Conservation (phyloP, 2,888 invertebrate genomes). For the Anarsia innoxiella region DNA sequence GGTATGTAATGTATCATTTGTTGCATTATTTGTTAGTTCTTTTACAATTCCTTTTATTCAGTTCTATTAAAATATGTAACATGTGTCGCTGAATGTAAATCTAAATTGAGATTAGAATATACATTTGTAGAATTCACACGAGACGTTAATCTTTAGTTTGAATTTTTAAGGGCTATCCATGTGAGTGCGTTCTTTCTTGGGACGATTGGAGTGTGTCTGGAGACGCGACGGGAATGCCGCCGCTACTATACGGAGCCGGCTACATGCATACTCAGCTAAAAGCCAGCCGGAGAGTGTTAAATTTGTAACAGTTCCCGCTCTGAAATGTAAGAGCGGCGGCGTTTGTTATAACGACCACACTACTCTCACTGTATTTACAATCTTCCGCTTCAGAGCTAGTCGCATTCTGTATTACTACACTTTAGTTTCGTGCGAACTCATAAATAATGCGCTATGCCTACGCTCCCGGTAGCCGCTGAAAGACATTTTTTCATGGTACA, state of each 20-base stretch:
- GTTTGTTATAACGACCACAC: conserved; percentile 21
- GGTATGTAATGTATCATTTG: no score
- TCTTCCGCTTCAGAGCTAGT: conserved; percentile 13
- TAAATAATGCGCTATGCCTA: conserved; percentile 37
- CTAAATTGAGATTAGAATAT: no score
- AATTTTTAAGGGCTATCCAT: conserved; percentile 24
- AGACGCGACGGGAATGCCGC: neutral
- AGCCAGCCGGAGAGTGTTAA: conserved; percentile 34
- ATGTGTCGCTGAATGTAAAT: no score
- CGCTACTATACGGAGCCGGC: neutral
- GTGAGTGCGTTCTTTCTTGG: conserved; percentile 13
- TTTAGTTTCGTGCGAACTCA: conserved; percentile 29
- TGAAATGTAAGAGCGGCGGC: conserved; percentile 20
- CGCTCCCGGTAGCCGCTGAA: conserved; percentile 37
- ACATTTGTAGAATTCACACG: no score
- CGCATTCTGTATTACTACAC: conserved; percentile 20
- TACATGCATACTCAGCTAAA: conserved; percentile 21
- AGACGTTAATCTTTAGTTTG: conserved; percentile 18
- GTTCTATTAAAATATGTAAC: no score
- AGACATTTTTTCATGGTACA: conserved; percentile 44
- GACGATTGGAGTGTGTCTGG: conserved; percentile 14
- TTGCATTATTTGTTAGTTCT: no score
- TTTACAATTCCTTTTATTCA: no score
- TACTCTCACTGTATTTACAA: conserved; percentile 15
- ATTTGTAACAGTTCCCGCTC: conserved; percentile 30